phyloP scores from a whole-genome alignment of 2,888 invertebrate species.

The Eupithecia centaureata region DNA sequence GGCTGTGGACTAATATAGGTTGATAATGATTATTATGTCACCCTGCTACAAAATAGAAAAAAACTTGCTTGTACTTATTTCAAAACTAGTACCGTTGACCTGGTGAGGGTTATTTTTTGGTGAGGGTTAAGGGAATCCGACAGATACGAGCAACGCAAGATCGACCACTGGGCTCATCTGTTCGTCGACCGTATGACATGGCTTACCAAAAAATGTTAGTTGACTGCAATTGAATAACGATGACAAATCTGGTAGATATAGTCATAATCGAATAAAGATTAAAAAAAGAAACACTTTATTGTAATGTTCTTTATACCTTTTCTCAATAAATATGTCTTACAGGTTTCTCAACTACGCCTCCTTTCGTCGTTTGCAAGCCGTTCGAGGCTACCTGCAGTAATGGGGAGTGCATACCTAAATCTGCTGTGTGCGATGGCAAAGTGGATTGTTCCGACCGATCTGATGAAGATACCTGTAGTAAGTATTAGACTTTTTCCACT shows the following conservation, averaged over 20 bases:
- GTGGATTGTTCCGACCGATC: conserved; percentile 93
- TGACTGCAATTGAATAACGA: not conserved
- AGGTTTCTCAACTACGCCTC: conserved; percentile 47
- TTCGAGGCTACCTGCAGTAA: conserved; percentile 94
- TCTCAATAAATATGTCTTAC: conserved; percentile 10
- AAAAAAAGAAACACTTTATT: too few species aligned
- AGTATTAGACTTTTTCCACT: conserved; percentile 59
- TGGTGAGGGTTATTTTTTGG: too few species aligned
- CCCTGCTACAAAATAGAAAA: too few species aligned
- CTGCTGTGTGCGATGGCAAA: conserved; percentile 90
- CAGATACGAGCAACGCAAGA: not conserved
- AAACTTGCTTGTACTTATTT: too few species aligned
- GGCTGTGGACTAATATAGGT: too few species aligned
- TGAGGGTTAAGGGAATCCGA: too few species aligned
- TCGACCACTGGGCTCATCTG: not conserved
- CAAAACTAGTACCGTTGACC: too few species aligned
- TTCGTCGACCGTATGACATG: not conserved
- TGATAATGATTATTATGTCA: too few species aligned
- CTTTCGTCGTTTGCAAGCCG: conserved; percentile 51
- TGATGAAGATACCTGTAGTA: conserved; percentile 95
- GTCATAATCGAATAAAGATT: too few species aligned
- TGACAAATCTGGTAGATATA: not conserved
- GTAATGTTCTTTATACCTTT: too few species aligned
- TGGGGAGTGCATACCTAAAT: conserved; percentile 94
- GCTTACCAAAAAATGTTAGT: too few species aligned